phyloP scores from a whole-genome alignment of 1,140 invertebrate genomes.

The Macrosteles quadrilineatus region DNA sequence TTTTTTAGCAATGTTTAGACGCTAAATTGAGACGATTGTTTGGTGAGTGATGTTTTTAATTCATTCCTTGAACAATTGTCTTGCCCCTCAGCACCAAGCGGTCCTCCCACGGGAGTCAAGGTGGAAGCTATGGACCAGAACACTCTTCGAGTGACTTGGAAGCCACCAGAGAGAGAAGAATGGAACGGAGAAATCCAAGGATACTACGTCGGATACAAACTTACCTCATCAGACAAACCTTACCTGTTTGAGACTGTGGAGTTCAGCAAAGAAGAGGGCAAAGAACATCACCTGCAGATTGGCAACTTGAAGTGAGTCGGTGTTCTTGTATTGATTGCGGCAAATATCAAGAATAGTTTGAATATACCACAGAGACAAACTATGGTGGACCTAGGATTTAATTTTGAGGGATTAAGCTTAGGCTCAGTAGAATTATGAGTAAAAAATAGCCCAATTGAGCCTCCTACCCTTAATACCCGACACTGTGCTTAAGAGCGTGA shows the following conservation, averaged over 20 bases:
- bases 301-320: conserved; percentile 68
- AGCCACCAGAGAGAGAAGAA: conserved; percentile 82
- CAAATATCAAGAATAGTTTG: too few relatives aligned
- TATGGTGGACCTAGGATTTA: too few relatives aligned
- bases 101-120: conserved; percentile 77
- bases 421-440: too few relatives aligned
- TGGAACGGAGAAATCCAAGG: conserved; percentile 94
- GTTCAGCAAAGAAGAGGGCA: conserved; percentile 87
- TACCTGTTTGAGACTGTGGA: conserved; percentile 92
- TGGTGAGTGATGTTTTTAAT: too few relatives aligned
- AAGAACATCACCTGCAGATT: conserved; percentile 84
- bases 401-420: too few relatives aligned
- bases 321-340: conserved; percentile 10
- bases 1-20: too few relatives aligned
- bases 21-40: too few relatives aligned
- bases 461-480: too few relatives aligned
- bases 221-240: conserved; percentile 85
- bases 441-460: too few relatives aligned
- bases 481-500: too few relatives aligned
- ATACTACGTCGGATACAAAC: conserved; percentile 88
- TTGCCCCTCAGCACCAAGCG: conserved; percentile 82
- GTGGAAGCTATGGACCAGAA: conserved; percentile 92
- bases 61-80: too few relatives aligned
- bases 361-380: too few relatives aligned
- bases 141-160: conserved; percentile 91